Percentiles rank a stretch among this genome's conserved stretches.
Conservation (phyloP, 2,797 vertebrate species). For the Chelmon rostratus region DNA sequence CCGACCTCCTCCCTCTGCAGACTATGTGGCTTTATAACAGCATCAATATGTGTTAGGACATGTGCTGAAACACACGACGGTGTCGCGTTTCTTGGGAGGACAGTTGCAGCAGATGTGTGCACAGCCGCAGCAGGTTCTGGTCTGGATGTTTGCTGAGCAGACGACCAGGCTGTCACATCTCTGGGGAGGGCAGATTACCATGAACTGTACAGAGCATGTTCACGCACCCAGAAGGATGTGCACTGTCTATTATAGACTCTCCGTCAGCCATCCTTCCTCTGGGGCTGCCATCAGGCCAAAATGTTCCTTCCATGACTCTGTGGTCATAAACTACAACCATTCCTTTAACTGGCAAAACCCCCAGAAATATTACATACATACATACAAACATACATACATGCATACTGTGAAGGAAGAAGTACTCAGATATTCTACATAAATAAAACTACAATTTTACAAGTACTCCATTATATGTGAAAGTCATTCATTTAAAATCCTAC, state of each 20-base stretch:
- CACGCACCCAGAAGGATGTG: not conserved
- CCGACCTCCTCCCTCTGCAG: not conserved
- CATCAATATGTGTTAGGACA: not conserved
- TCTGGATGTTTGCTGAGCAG: not conserved
- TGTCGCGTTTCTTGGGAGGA: no score
- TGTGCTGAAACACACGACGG: no score
- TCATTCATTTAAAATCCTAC: no score
- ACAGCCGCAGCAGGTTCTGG: no score
- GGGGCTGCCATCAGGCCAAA: not conserved
- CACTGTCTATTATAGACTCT: slow-evolving; percentile 3
- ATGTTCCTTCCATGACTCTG: not conserved
- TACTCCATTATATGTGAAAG: no score
- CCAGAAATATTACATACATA: no score
- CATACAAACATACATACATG: no score
- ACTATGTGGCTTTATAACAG: not conserved
- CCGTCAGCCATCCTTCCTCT: not conserved
- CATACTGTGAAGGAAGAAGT: no score
- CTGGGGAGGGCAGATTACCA: not conserved
- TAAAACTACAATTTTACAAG: not conserved
- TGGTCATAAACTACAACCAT: no score
- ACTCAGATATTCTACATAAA: no score
- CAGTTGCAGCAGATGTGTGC: not conserved
- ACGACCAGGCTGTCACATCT: not conserved
- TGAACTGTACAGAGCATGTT: not conserved
- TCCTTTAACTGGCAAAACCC: no score